Evolutionary conservation across 2,888 invertebrate genomes (phyloP).

Genomic region (Dendrolimus houi): DNA sequence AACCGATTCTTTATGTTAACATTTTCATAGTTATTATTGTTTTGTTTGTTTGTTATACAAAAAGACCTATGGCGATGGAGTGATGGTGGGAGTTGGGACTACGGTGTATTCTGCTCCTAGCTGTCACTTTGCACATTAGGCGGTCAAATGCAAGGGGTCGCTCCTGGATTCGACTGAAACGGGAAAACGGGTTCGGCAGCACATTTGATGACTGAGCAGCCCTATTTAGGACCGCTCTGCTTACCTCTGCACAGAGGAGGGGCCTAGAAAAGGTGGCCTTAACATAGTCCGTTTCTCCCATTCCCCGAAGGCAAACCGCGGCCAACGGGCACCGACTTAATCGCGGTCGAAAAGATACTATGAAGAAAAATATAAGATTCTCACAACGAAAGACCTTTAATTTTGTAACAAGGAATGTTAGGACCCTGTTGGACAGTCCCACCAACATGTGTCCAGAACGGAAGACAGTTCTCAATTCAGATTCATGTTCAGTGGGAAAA

Average conservation of each 20-base stretch:
- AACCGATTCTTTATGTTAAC: no score
- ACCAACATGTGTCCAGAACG: slow-evolving; percentile 11
- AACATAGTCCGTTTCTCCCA: slow-evolving; percentile 2
- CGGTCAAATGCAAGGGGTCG: slow-evolving; percentile 17
- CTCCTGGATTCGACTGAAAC: slow-evolving; percentile 12
- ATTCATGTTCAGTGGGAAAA: neutral
- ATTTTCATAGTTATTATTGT: no score
- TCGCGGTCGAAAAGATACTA: slow-evolving; percentile 6
- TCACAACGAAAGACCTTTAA: no score
- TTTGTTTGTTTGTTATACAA: no score
- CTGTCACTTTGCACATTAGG: no score
- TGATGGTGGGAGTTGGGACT: slow-evolving; percentile 7
- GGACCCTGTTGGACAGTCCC: slow-evolving; percentile 8
- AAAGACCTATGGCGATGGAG: slow-evolving; percentile 12
- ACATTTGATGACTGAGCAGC: slow-evolving; percentile 4
- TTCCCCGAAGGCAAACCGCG: slow-evolving; percentile 9
- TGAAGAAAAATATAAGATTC: no score
- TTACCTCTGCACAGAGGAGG: slow-evolving; percentile 6
- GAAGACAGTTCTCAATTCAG: slow-evolving; percentile 8
- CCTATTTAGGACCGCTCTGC: slow-evolving; percentile 13
- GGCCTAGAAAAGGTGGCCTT: neutral
- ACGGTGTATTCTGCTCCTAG: slow-evolving; percentile 11
- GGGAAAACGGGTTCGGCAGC: slow-evolving; percentile 6
- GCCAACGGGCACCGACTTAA: slow-evolving; percentile 6
- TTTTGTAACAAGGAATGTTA: slow-evolving; percentile 7